Percentiles rank a stretch among this genome's conserved stretches.
Conservation (phyloP, 2,888 invertebrate genomes). For the Synergus umbraculus region DNA sequence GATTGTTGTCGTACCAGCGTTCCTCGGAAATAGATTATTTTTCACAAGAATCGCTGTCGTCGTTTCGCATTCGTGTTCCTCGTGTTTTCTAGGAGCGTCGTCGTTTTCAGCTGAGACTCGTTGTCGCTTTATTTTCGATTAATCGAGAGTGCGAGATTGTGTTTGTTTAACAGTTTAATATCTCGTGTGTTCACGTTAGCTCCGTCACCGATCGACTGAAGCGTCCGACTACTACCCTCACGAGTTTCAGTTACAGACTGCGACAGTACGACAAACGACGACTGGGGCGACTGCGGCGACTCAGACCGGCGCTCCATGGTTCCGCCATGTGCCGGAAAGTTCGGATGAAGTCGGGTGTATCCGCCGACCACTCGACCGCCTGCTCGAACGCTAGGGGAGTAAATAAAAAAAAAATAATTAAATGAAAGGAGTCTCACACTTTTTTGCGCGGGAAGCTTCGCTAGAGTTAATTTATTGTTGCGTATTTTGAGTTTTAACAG, state of each 20-base stretch:
- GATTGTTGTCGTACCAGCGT: neutral
- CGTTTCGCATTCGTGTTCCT: neutral
- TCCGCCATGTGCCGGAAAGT: slow-evolving; percentile 70
- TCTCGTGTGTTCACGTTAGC: slow-evolving; percentile 21
- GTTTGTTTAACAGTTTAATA: slow-evolving; percentile 5
- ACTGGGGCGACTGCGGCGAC: slow-evolving; percentile 54
- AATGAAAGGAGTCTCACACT: neutral
- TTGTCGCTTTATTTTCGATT: slow-evolving; percentile 9
- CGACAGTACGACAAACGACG: slow-evolving; percentile 54
- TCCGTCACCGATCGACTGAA: slow-evolving; percentile 60
- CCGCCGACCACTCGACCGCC: neutral
- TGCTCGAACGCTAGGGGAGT: slow-evolving; percentile 26
- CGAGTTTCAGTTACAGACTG: slow-evolving; percentile 54
- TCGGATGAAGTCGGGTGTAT: too few relatives aligned
- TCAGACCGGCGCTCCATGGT: slow-evolving; percentile 60
- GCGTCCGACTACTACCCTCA: slow-evolving; percentile 73
- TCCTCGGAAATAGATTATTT: neutral
- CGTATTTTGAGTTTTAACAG: neutral
- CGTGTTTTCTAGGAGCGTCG: slow-evolving; percentile 10
- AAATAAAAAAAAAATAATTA: neutral
- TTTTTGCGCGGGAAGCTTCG: neutral
- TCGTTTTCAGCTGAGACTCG: neutral
- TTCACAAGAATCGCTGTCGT: slow-evolving; percentile 11
- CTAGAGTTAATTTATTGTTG: neutral
- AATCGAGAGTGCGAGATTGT: slow-evolving; percentile 2